Conservation (phyloP, 2,888 invertebrate species). For the Netelia fuscicornis region DNA sequence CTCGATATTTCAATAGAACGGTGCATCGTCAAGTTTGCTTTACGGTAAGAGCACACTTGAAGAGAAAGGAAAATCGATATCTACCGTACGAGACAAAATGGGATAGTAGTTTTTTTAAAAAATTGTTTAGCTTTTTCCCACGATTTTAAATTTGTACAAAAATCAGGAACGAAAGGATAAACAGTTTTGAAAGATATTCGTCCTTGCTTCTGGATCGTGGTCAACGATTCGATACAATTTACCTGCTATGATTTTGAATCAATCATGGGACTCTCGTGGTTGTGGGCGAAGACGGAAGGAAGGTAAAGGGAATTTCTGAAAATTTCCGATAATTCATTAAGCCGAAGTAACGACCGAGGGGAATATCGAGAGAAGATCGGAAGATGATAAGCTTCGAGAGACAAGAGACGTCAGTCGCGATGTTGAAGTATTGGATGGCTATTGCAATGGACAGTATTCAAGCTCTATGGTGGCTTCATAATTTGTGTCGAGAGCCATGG, state of each 20-base stretch:
- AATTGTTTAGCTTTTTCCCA: too few relatives aligned
- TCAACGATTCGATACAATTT: too few relatives aligned
- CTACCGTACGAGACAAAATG: neutral
- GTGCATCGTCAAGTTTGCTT: neutral
- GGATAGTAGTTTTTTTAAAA: neutral
- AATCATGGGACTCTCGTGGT: neutral
- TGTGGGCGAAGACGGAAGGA: neutral
- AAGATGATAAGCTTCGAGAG: constrained; percentile 42
- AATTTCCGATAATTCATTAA: neutral
- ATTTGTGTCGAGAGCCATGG: constrained; percentile 74
- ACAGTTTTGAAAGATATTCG: too few relatives aligned
- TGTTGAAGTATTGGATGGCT: constrained; percentile 79
- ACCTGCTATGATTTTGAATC: neutral
- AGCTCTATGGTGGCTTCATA: constrained; percentile 66
- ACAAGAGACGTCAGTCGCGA: constrained; percentile 63
- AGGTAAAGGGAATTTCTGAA: neutral
- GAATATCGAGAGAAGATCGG: neutral
- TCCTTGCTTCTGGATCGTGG: too few relatives aligned
- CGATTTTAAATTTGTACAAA: too few relatives aligned
- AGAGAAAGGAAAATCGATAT: neutral
- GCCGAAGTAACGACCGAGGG: neutral
- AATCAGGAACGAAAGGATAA: too few relatives aligned
- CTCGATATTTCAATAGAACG: neutral
- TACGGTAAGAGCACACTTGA: neutral
- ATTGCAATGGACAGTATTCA: constrained; percentile 79